Base-by-base conservation (phyloP, 2,888 invertebrate species). In the Ophraella communa region DNA sequence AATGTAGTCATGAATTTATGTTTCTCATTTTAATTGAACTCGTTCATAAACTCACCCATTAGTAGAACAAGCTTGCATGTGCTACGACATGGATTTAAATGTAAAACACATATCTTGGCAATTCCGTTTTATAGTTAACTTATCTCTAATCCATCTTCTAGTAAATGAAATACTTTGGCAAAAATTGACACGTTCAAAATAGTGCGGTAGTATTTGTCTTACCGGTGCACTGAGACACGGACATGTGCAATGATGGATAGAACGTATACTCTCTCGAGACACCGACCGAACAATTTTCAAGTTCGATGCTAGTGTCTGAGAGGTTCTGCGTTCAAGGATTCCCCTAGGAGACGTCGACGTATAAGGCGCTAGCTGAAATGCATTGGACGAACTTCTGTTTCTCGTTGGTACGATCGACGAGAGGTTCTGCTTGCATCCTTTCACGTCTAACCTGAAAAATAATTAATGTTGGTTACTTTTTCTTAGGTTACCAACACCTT, bases 241-340 rank as follows among this genome's bases (percentile, higher is more conserved):
- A 76, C 86, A 88, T 69, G 86, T 86, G 79, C 87, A 87, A 82
- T 89, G 91, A 83, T 88, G 85, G 79, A 87, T 87, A 68, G 91
- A 91, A 74, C 90, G 88, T 70, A 93, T 88, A 80, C 92, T 92
- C 80, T 93, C 93, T 72, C 91, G 88, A 59, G 94, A 95, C 69
- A 92, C 89, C 76, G 94, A 94, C 76, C 94, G 89, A 78, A 92
- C 92, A 82, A 94, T 88, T 80, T 91, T 89, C 74, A 90, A 81
- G 64, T 90, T 88, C 54, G 91, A 90, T 63, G 89, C 87, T 47
- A 92, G 91, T 68, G 91, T 91, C 62, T 91, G 89, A n/a, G 93
- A 93, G 69, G 92, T 92, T 71, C 93, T 87, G 67, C 93, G 86
- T 77, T 92, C 93, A 64, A 82, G 71, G 63, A 79, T 76, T n/a